Evolutionary conservation across 2,797 vertebrate genomes (phyloP).

Genomic region (Bovichtus variegatus): DNA sequence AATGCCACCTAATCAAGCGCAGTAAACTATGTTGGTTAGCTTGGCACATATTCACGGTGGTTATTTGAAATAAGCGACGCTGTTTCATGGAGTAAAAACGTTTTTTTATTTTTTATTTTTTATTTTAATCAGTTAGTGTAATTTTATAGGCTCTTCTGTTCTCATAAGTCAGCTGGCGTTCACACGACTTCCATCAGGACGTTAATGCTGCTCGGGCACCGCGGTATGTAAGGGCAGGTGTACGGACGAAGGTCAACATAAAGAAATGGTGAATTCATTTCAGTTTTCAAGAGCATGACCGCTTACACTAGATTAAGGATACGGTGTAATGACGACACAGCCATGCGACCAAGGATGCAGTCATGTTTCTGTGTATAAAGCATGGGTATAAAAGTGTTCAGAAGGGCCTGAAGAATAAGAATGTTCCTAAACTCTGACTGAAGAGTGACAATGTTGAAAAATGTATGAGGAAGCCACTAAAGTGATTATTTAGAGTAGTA

Average conservation of each 20-base stretch:
- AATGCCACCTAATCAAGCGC: background rate
- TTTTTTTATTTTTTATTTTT: no score
- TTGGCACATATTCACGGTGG: background rate
- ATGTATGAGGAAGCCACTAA: no score
- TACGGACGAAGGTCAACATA: background rate
- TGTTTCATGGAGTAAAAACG: background rate
- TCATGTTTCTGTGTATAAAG: background rate
- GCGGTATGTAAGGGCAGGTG: background rate
- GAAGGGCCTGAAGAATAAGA: no score
- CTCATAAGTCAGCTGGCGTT: background rate
- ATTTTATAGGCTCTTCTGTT: background rate
- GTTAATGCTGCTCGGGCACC: no score
- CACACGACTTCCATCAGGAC: no score
- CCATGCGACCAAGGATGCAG: background rate
- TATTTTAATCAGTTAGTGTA: no score
- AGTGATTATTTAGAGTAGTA: background rate
- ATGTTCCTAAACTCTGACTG: background rate
- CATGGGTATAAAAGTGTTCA: no score
- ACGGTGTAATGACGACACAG: background rate
- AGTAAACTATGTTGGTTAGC: background rate
- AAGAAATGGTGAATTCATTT: rapidly evolving
- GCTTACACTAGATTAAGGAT: background rate
- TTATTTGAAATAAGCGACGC: background rate
- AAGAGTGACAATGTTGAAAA: background rate
- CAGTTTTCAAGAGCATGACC: background rate